A percentile compares a stretch with the other conserved stretches of the same genome.
phyloP scores from a whole-genome alignment of 2,797 vertebrate genomes.

The Orestias chungarensis region DNA sequence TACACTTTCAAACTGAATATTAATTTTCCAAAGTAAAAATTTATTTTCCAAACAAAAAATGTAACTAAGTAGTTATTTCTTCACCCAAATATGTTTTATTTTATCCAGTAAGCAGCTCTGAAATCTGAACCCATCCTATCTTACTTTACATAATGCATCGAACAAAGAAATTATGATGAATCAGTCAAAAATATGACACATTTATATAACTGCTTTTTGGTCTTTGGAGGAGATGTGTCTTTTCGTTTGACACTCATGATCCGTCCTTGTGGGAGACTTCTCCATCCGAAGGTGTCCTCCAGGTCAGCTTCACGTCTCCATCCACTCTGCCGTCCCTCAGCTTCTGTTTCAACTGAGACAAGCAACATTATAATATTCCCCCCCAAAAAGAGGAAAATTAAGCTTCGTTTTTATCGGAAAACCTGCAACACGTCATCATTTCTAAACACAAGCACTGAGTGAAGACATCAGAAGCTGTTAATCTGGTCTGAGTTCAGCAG shows the following conservation, averaged over 20 bases:
- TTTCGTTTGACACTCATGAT: background rate
- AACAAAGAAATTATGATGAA: background rate
- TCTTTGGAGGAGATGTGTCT: background rate
- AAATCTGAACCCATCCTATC: background rate
- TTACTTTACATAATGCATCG: background rate
- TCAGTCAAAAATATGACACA: background rate
- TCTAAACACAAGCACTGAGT: background rate
- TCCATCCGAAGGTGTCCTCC: background rate
- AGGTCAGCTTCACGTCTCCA: slow-evolving; percentile 6
- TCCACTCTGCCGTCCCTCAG: background rate
- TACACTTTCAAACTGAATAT: too few relatives aligned
- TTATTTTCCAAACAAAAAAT: too few relatives aligned
- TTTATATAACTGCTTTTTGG: background rate
- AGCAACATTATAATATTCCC: background rate
- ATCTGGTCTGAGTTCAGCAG: too few relatives aligned
- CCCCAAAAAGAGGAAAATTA: background rate
- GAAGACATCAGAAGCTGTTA: background rate
- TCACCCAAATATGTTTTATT: background rate
- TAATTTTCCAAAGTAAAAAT: too few relatives aligned
- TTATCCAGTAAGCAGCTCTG: background rate
- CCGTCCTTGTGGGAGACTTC: background rate
- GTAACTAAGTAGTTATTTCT: too few relatives aligned
- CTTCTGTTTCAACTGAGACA: slow-evolving; percentile 15
- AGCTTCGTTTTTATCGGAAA: background rate
- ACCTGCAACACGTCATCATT: too few relatives aligned